phyloP scores from a whole-genome alignment of 2,113 vertebrate species.

The Macrotus californicus region DNA sequence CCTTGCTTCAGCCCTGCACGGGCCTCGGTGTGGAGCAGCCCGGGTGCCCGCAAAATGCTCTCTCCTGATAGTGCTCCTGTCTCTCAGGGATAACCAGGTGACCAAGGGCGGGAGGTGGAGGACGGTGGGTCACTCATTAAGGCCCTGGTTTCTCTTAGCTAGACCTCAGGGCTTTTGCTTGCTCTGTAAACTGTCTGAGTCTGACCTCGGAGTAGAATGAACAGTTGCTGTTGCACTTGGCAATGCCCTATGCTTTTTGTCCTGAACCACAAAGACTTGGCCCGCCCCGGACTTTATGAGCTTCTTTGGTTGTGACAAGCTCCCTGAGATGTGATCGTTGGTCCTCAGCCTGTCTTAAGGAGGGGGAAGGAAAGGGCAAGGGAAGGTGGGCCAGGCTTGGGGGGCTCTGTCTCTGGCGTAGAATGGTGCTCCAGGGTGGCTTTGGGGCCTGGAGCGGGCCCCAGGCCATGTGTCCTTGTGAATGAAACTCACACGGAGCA shows the following conservation, averaged over 20 bases:
- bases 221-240: not conserved
- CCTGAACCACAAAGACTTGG: not conserved
- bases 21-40: not conserved
- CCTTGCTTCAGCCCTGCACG: conserved; percentile 48
- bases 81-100: not conserved
- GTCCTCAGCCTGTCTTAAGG: not conserved
- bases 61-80: not conserved
- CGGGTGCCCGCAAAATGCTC: not conserved
- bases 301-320: not conserved
- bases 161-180: not conserved
- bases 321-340: not conserved
- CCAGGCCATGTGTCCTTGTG: not conserved
- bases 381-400: too few species aligned
- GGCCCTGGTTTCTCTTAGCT: not conserved
- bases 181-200: not conserved
- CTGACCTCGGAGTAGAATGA: not conserved
- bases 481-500: not conserved
- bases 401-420: not conserved
- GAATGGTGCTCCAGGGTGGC: not conserved
- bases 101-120: not conserved
- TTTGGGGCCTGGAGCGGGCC: not conserved
- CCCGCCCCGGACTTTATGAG: not conserved
- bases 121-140: rapidly evolving
- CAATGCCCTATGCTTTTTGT: not conserved
- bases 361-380: not conserved